Evolutionary conservation across 2,888 invertebrate genomes (phyloP).

Genomic region (Pristionchus fissidentatus): DNA sequence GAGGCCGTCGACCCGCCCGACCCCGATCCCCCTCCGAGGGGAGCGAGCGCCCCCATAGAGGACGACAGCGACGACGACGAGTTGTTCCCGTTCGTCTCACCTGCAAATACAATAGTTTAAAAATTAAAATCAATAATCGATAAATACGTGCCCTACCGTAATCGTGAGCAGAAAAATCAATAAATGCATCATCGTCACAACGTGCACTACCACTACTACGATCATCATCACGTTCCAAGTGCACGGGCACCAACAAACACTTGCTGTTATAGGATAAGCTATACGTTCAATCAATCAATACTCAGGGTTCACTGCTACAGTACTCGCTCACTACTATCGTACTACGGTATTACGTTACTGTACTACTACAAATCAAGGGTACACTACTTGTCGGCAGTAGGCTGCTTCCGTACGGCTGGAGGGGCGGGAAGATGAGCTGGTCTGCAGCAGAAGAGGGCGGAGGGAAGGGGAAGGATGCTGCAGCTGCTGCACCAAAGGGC

Average conservation of each 20-base stretch:
- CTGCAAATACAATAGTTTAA: no score
- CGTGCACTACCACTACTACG: no score
- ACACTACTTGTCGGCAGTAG: constrained; percentile 26
- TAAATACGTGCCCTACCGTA: not conserved
- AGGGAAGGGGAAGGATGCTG: not conserved
- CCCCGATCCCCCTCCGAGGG: not conserved
- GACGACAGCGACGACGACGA: constrained; percentile 38
- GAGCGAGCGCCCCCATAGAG: not conserved
- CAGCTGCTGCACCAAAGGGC: no score
- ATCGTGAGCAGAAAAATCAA: no score
- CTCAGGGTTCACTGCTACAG: not conserved
- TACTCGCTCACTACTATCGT: not conserved
- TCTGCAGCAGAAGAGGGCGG: constrained; percentile 11
- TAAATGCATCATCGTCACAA: no score
- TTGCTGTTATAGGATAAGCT: not conserved
- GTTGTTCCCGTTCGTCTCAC: constrained; percentile 44
- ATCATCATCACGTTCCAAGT: no score
- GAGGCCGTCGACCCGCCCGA: not conserved
- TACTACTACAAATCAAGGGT: not conserved
- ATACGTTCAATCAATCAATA: constrained; percentile 1
- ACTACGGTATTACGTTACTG: not conserved
- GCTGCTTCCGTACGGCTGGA: not conserved
- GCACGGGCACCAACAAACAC: no score
- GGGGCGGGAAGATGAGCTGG: constrained; percentile 4
- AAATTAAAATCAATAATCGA: not conserved